Conservation (phyloP, 1,140 invertebrate genomes). For the Lordiphosa clarofinis region DNA sequence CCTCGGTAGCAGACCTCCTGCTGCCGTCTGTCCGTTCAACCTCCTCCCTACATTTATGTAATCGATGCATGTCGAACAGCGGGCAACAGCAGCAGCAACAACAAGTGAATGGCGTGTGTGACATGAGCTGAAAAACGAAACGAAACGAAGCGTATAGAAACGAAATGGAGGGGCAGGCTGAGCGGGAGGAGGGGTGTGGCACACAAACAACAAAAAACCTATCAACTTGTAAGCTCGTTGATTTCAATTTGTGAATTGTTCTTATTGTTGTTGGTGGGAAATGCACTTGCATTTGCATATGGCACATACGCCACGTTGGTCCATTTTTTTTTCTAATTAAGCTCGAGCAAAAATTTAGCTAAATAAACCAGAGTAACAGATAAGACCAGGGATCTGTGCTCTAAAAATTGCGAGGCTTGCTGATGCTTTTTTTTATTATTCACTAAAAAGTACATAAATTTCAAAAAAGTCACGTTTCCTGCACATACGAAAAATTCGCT, state of each 20-base stretch:
- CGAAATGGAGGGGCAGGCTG: neutral
- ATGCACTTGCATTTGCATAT: conserved; percentile 71
- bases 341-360: conserved; percentile 35
- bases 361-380: conserved; percentile 25
- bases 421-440: conserved; percentile 22
- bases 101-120: conserved; percentile 49
- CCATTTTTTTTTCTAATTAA: conserved; percentile 65
- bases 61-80: conserved; percentile 77
- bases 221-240: conserved; percentile 73
- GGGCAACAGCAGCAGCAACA: conserved; percentile 48
- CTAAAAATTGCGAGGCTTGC: conserved; percentile 38
- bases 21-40: neutral
- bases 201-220: conserved; percentile 57
- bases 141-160: conserved; percentile 15
- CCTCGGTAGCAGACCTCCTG: conserved; percentile 17
- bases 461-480: conserved; percentile 74
- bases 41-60: conserved; percentile 52
- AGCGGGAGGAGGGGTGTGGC: conserved; percentile 20
- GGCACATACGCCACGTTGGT: conserved; percentile 53
- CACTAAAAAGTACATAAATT: conserved; percentile 75
- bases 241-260: conserved; percentile 74
- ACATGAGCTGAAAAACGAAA: conserved; percentile 60
- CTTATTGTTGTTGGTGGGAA: conserved; percentile 23
- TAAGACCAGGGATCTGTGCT: conserved; percentile 32
- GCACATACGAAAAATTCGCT: conserved; percentile 48